Base-by-base conservation (phyloP, 2,888 invertebrate genomes). In the Stenichneumon culpator region DNA sequence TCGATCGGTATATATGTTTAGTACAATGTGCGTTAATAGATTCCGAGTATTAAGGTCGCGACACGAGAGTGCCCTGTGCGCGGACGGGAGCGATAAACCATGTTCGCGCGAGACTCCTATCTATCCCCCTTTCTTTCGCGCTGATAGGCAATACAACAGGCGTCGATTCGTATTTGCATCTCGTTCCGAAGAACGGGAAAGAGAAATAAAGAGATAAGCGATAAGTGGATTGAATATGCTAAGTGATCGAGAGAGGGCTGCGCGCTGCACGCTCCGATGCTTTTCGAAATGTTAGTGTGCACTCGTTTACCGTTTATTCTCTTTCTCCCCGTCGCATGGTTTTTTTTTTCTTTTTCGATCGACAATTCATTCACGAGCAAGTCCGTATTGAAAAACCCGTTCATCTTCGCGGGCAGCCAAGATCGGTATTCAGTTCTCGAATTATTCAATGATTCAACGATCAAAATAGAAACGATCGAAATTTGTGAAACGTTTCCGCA, bases 1-100 rank as follows among this genome's bases (percentile, higher is more conserved):
- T 16, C 39, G 19, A 77, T 70, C 75, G 52, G 14, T 77, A 68
- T n/a, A 63, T 32, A 32, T 60, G n/a, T 69, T 63, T 60, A 74
- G 80, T 75, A 57, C 65, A 63, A 73, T 57, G 54, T 39, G 52
- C 80, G 65, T 83, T 83, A 72, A 83, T 83, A 80, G 83, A 83
- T 83, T 83, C 83, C 74, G 72, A 72, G 84, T 82, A 86, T 86
- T 84, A 80, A 86, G 84, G 84, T 84, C 84, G 67, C 50, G 83
- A 81, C 82, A 75, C 75, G 70, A 73, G 82, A 69, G 69, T 72
- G 79, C 67, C 63, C 73, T 67, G 73, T 79, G 74, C 74, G 63
- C 75, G 47, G 52, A 75, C 83, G 74, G 70, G 70, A 84, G 75
- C 79, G 82, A 82, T 79, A 84, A 86, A 84, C 65, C 82, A 52